phyloP scores from a whole-genome alignment of 2,797 vertebrate genomes.

The Monodelphis domestica region DNA sequence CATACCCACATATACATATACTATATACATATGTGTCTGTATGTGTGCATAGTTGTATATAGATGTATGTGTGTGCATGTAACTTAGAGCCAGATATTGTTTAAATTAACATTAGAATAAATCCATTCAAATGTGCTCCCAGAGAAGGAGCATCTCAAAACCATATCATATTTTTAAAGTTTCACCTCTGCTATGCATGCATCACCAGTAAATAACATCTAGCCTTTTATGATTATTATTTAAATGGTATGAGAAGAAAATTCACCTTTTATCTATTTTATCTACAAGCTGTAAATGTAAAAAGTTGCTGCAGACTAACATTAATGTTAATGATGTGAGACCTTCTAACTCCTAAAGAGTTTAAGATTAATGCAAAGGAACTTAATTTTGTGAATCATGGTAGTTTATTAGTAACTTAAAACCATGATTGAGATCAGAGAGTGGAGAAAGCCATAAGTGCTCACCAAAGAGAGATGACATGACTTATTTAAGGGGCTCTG shows the following conservation, averaged over 20 bases:
- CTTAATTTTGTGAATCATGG: conserved; percentile 77
- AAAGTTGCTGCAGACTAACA: conserved; percentile 57
- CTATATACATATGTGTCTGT: too few relatives aligned
- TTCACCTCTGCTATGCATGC: background rate
- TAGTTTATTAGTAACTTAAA: conserved; percentile 71
- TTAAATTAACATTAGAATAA: too few relatives aligned
- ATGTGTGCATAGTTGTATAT: too few relatives aligned
- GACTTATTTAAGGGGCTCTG: background rate
- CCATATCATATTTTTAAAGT: background rate
- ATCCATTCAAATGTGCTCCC: background rate
- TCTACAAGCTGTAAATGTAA: conserved; percentile 73
- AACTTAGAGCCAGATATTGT: too few relatives aligned
- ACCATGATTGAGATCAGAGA: conserved; percentile 66
- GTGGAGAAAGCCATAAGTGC: conserved; percentile 58
- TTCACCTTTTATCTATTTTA: conserved; percentile 67
- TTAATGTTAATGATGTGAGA: conserved; percentile 76
- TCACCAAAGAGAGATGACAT: conserved; percentile 41
- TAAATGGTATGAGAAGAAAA: background rate
- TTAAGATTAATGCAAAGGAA: conserved; percentile 77
- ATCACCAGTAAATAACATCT: conserved; percentile 61
- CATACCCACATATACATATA: too few relatives aligned
- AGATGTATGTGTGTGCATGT: too few relatives aligned
- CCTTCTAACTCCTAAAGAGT: conserved; percentile 72
- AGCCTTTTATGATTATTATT: conserved; percentile 51
- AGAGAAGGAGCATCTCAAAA: conserved; percentile 32